Evolutionary conservation across 2,797 vertebrate species (phyloP), one percentile per base, ranked within the genome.

Genomic region (Selene dorsalis): DNA sequence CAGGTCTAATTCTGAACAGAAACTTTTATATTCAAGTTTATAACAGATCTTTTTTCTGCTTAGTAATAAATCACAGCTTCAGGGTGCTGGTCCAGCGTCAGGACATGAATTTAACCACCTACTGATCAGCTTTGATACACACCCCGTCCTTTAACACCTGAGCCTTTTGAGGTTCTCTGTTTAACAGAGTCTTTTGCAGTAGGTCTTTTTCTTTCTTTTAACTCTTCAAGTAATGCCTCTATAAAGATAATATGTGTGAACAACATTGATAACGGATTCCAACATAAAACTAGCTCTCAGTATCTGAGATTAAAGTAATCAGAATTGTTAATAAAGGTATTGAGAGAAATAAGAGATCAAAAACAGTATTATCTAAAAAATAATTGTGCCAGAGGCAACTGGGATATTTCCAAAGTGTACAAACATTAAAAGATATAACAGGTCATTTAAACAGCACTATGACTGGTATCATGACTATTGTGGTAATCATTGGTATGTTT

Each of bases 381-480:
- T 87, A 90, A 91, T 93, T 93, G 90, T 93, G 92, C 93, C 94
- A 92, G 91, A 94, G 94, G 94, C 93, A 92, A 91, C 90, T 89
- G 94, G 94, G 94, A 93, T 94, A 61, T 93, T 93, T 92, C 89
- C 94, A 93, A 95, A 92, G 94, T 93, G 92, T 95, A 95, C 90
- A 96, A 95, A 96, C 90, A 96, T 95, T 93, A 94, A 95, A 95
- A 95, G 93, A 93, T 94, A 94, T 88, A 94, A 95, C 92, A 95
- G 93, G 93, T 94, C 89, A 95, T 82, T 82, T 69, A 58, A 75
- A 85, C 68, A 73, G 35, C 71, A 84, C 67, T 75, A 60, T 70
- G 69, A 77, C 62, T 85, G 67, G 69, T 72, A 69, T 65, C 28
- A 55, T 68, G 65, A 87, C 62, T 84, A 68, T 35, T 77, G 73